Evolutionary conservation across 1,140 invertebrate species (phyloP), one percentile per base, ranked within the genome.

Genomic region (Drosophila grimshawi): DNA sequence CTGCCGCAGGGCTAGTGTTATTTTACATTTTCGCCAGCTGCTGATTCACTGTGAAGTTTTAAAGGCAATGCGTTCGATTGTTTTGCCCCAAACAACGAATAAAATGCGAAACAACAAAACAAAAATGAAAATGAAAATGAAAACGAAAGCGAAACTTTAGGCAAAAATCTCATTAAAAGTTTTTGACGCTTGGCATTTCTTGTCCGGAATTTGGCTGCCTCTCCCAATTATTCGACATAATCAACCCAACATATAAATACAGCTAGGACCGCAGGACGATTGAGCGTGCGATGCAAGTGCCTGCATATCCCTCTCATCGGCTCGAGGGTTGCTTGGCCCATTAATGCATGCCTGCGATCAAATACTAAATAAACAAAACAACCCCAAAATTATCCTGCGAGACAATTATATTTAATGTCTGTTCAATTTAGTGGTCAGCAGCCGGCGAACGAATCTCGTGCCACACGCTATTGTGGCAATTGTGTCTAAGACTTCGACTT

Each of bases 101-200:
- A 52, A 7, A 51, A 76, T 62, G 49, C 43, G 43, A 65, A 61
- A 70, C 46, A 67, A 65, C 37, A 39, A 46, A 43, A n/a, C 29
- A 10, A 53, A 39, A 39, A 45, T 43, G 39, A 52, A 41, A 51
- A 5, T 32, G n/a, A 11, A 53, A 61, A 27, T 27, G 19, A 19
- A 19, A 19, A 1, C 19, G 19, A 41, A 62, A 53, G 27, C 41
- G 39, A 33, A 79, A 79, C 60, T 83, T 78, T 71, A 45, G 43
- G 56, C 74, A 69, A 80, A 71, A 89, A 89, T 80, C 83, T 88
- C 83, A 88, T 88, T 88, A 88, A 88, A 88, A 88, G 85, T 89
- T 88, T 63, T 68, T 49, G 45, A 32, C 53, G 51, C 33, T 43
- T 65, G 75, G 74, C 70, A 67, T 78, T 75, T 81, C 78, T 72